Percentiles rank a stretch among this genome's conserved stretches.
Conservation (phyloP, 2,888 invertebrate genomes). For the Hydriomena furcata region DNA sequence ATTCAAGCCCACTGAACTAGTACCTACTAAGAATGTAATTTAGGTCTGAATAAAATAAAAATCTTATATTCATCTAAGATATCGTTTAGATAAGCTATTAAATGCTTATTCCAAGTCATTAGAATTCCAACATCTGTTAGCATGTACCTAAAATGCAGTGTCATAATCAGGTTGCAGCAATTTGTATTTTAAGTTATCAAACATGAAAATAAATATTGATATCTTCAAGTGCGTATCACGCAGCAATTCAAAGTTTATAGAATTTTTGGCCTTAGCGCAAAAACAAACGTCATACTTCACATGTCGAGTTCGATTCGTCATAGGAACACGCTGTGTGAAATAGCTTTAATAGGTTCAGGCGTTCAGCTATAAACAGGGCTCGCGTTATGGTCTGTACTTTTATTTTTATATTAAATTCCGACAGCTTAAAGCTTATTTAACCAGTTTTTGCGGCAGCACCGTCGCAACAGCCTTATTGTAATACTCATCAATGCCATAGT, state of each 20-base stretch:
- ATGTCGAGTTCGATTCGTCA: not conserved
- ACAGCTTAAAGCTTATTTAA: slow-evolving; percentile 50
- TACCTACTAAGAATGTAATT: not conserved
- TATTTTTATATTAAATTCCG: slow-evolving; percentile 41
- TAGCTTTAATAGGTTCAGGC: slow-evolving; percentile 22
- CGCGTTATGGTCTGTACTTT: slow-evolving; percentile 34
- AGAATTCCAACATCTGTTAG: no score
- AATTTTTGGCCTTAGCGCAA: no score
- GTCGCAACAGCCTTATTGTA: slow-evolving; percentile 51
- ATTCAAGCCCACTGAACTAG: not conserved
- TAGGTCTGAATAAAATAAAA: no score
- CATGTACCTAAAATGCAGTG: no score
- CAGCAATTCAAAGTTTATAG: no score
- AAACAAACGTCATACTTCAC: not conserved
- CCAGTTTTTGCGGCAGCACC: slow-evolving; percentile 52
- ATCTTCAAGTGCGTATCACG: no score
- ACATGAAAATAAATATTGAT: no score
- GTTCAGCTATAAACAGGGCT: slow-evolving; percentile 27
- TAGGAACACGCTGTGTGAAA: slow-evolving; percentile 9
- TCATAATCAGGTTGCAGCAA: no score
- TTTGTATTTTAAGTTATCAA: no score
- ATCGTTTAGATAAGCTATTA: no score
- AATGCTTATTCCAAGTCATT: no score
- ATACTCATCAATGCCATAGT: slow-evolving; percentile 57
- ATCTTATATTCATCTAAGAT: no score